A percentile compares a stretch with the other conserved stretches of the same genome.
Conservation (phyloP, 2,888 invertebrate species). For the Microplitis manilae region DNA sequence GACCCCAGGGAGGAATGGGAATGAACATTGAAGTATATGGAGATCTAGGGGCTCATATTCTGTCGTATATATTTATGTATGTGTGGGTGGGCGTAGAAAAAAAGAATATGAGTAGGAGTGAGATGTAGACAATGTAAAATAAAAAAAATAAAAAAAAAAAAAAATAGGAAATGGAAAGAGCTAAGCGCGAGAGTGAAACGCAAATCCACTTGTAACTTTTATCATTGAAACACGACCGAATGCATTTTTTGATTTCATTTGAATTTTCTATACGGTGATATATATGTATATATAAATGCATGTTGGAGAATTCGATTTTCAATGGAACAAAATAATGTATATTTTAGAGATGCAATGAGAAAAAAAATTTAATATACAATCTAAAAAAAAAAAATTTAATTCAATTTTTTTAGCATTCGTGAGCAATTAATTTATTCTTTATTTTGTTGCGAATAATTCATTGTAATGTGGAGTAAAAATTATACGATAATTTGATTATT, state of each 20-base stretch:
- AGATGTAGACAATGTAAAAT: constrained; percentile 38
- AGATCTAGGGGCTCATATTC: constrained; percentile 4
- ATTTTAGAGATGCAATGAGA: constrained; percentile 18
- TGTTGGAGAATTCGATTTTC: constrained; percentile 29
- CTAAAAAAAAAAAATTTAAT: too few relatives aligned
- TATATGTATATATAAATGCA: constrained; percentile 8
- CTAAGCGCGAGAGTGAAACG: constrained; percentile 31
- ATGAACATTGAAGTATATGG: constrained; percentile 31
- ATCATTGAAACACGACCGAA: constrained; percentile 34
- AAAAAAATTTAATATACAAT: constrained; percentile 18
- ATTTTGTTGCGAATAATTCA: too few relatives aligned
- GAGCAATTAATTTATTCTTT: too few relatives aligned
- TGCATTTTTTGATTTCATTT: constrained; percentile 37
- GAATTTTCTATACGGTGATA: constrained; percentile 23
- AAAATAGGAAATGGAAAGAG: constrained; percentile 35
- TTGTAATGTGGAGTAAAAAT: too few relatives aligned
- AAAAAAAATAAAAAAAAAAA: constrained; percentile 25
- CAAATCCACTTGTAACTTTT: constrained; percentile 44
- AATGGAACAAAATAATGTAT: constrained; percentile 9
- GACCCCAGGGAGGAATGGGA: constrained; percentile 47
- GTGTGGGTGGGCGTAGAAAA: constrained; percentile 30
- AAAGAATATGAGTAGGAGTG: constrained; percentile 43
- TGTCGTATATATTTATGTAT: neutral
- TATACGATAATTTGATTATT: too few relatives aligned
- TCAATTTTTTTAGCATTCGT: too few relatives aligned